phyloP scores from a whole-genome alignment of 2,113 vertebrate species.

The Falco punctatus region DNA sequence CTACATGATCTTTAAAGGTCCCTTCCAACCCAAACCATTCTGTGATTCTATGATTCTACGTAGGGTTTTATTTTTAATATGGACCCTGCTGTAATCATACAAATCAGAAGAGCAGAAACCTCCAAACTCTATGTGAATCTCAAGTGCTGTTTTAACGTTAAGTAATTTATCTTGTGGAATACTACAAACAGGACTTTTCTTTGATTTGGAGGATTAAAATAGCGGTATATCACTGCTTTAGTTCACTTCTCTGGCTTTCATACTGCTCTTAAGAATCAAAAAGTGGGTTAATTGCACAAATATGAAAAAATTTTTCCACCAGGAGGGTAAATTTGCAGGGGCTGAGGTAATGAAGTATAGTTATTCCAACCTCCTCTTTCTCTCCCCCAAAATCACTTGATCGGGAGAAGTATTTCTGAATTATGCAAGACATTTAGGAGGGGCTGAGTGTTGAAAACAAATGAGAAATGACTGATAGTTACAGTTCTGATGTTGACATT shows the following conservation, averaged over 20 bases:
- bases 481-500: background rate
- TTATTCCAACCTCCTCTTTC: background rate
- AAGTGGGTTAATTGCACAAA: background rate
- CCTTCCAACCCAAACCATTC: background rate
- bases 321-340: background rate
- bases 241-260: constrained; percentile 5
- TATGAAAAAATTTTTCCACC: background rate
- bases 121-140: background rate
- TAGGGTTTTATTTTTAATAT: background rate
- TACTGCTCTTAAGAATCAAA: background rate
- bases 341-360: background rate
- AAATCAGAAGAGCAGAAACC: background rate
- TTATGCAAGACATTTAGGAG: background rate
- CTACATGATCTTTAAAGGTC: background rate
- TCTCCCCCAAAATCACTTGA: background rate
- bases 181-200: background rate
- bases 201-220: background rate
- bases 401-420: background rate
- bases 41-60: background rate
- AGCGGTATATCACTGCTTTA: background rate
- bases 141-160: background rate
- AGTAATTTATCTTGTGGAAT: background rate
- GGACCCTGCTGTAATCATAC: background rate
- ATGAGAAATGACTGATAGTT: background rate
- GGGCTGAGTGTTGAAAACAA: background rate